Conservation (phyloP, 2,113 vertebrate species). For the Pachycephala philippinensis region DNA sequence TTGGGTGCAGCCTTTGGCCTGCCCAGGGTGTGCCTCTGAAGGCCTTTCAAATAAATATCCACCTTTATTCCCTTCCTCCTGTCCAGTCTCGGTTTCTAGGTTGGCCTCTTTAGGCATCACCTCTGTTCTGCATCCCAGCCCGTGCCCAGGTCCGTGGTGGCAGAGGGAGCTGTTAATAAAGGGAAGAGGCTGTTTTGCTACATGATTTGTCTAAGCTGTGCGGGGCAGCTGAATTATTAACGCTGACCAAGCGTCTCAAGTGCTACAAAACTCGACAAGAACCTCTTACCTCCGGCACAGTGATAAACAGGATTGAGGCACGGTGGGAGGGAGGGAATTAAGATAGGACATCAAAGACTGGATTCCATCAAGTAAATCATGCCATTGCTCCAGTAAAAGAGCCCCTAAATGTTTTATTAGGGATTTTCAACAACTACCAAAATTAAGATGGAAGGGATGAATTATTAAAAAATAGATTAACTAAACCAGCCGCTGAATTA, state of each 20-base stretch:
- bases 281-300: background rate
- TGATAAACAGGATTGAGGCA: conserved; percentile 2
- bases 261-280: background rate
- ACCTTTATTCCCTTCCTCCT: no score
- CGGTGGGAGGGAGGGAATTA: conserved; percentile 27
- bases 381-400: conserved; percentile 51
- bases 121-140: rapidly evolving
- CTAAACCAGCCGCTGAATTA: conserved; percentile 71
- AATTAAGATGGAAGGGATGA: conserved; percentile 74
- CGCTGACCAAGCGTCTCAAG: background rate
- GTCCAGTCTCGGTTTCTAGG: no score
- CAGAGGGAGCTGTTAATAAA: background rate
- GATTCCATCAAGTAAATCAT: conserved; percentile 67
- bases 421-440: conserved; percentile 75
- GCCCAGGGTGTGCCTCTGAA: no score
- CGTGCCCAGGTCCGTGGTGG: rapidly evolving
- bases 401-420: conserved; percentile 77
- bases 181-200: background rate
- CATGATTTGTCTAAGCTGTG: background rate
- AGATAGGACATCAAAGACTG: conserved; percentile 54
- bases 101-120: no score
- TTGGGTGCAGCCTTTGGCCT: no score
- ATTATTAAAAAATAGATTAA: conserved; percentile 76
- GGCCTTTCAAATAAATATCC: no score
- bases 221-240: background rate